Conservation (phyloP, 2,113 vertebrate species). For the Caracal caracal region DNA sequence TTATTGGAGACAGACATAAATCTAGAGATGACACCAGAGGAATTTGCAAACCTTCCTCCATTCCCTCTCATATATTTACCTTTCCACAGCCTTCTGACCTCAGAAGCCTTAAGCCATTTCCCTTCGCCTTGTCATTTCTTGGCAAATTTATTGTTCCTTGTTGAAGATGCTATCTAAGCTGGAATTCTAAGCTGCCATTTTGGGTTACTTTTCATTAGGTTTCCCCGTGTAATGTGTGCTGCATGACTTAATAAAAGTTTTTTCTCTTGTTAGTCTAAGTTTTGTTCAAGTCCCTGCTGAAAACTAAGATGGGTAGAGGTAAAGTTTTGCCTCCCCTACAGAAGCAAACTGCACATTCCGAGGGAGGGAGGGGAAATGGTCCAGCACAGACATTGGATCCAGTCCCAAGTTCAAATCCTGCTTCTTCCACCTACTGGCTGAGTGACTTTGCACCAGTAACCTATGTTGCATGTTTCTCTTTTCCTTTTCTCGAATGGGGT, state of each 20-base stretch:
- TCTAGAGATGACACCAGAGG: neutral
- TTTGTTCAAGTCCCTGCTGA: neutral
- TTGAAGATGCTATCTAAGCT: neutral
- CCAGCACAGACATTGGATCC: neutral
- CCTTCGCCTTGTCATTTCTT: neutral
- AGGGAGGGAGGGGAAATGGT: slow-evolving; percentile 14
- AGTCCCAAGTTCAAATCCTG: neutral
- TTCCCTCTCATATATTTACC: neutral
- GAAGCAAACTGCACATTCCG: neutral
- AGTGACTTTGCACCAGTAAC: neutral
- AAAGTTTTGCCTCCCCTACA: neutral
- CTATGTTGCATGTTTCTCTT: neutral
- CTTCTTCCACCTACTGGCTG: neutral
- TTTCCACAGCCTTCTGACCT: neutral
- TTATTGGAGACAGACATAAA: neutral
- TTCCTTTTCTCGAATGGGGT: neutral
- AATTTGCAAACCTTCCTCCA: neutral
- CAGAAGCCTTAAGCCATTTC: neutral
- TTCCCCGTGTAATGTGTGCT: neutral
- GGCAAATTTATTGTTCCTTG: neutral
- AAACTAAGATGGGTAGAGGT: neutral
- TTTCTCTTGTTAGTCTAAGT: neutral
- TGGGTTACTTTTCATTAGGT: neutral
- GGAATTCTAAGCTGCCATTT: neutral
- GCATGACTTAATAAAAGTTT: neutral